Conservation (phyloP, 2,113 vertebrate genomes). For the Peromyscus californicus region DNA sequence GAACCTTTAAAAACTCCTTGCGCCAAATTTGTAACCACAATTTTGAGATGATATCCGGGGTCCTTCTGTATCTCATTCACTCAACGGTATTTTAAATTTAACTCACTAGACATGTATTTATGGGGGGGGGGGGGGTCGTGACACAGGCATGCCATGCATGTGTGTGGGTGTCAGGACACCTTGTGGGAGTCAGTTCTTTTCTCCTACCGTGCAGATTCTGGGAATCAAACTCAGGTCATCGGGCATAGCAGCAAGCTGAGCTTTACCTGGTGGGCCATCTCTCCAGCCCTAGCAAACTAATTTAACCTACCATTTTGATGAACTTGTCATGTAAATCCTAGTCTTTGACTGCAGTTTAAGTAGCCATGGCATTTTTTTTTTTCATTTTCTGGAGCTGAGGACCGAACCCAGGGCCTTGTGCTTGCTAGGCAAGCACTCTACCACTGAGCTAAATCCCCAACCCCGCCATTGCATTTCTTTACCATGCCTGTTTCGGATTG, state of each 20-base stretch:
- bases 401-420: too few relatives aligned
- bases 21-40: slow-evolving; percentile 2
- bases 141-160: neutral
- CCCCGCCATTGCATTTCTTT: neutral
- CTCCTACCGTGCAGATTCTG: neutral
- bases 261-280: neutral
- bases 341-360: neutral
- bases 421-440: too few relatives aligned
- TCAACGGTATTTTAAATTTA: neutral
- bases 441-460: too few relatives aligned
- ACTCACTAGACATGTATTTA: neutral
- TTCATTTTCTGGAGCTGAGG: too few relatives aligned
- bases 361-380: neutral
- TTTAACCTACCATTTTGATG: neutral
- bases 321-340: neutral
- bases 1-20: neutral
- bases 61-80: neutral
- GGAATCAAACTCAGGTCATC: neutral
- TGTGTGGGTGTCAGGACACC: too few relatives aligned
- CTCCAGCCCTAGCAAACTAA: neutral
- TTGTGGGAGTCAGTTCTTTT: neutral
- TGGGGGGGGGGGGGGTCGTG: fast-evolving
- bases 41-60: slow-evolving; percentile 12
- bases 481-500: neutral
- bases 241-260: neutral